phyloP scores from a whole-genome alignment of 2,888 invertebrate species.

The Polydesmus complanatus region DNA sequence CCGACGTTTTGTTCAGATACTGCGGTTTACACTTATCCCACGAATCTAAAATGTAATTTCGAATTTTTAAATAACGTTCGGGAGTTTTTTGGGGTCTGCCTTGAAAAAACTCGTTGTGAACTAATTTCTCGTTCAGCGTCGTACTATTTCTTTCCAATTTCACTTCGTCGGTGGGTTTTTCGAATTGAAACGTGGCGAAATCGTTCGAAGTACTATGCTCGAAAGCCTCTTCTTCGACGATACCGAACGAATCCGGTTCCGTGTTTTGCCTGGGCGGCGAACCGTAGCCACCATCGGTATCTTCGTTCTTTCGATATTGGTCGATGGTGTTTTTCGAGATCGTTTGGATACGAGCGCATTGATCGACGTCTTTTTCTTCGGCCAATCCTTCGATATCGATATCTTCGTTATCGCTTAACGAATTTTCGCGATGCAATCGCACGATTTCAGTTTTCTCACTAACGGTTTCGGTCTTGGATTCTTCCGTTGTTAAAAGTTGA shows the following conservation, averaged over 20 bases:
- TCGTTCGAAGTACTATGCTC: slow-evolving; percentile 15
- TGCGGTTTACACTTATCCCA: slow-evolving; percentile 42
- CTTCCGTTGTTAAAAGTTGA: background rate
- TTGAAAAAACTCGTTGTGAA: slow-evolving; percentile 45
- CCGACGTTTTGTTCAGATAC: slow-evolving; percentile 45
- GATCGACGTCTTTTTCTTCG: slow-evolving; percentile 22
- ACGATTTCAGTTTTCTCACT: slow-evolving; percentile 18
- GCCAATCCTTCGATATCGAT: slow-evolving; percentile 26
- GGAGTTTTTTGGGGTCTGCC: slow-evolving; percentile 42
- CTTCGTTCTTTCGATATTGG: background rate
- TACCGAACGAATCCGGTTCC: slow-evolving; percentile 10
- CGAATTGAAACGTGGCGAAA: slow-evolving; percentile 16
- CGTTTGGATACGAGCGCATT: background rate
- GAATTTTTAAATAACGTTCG: slow-evolving; percentile 42
- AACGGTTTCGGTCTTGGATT: background rate
- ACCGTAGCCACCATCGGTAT: too few relatives aligned
- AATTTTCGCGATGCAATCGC: slow-evolving; percentile 16
- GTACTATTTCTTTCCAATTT: slow-evolving; percentile 32
- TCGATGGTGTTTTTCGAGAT: background rate
- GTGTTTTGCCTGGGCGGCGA: too few relatives aligned
- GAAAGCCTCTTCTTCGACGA: slow-evolving; percentile 17
- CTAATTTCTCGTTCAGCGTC: slow-evolving; percentile 40
- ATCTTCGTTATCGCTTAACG: slow-evolving; percentile 23
- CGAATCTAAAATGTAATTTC: slow-evolving; percentile 43
- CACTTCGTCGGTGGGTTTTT: slow-evolving; percentile 36